Conservation (phyloP, 2,797 vertebrate genomes). For the Triplophysa yarkandensis region DNA sequence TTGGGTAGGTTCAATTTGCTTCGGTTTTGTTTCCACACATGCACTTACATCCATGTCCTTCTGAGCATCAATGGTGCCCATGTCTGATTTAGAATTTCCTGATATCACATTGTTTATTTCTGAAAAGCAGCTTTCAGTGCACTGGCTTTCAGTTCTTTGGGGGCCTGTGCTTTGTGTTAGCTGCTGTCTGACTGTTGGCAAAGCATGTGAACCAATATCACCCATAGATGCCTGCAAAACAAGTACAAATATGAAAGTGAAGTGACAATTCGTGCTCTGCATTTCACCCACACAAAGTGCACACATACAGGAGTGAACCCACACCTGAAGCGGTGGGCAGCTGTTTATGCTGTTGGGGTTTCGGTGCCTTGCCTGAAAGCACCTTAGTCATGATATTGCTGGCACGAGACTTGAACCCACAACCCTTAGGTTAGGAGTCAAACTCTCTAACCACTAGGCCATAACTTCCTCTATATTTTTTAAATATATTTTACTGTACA, state of each 20-base stretch:
- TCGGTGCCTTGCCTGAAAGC: too few relatives aligned
- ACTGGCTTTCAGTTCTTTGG: not conserved
- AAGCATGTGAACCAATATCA: conserved; percentile 15
- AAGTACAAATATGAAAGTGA: too few relatives aligned
- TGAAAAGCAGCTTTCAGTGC: not conserved
- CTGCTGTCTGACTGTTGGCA: not conserved
- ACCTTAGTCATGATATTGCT: too few relatives aligned
- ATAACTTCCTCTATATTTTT: too few relatives aligned
- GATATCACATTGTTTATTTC: not conserved
- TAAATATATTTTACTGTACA: not conserved
- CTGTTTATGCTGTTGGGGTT: too few relatives aligned
- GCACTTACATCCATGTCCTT: not conserved
- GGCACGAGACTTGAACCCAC: too few relatives aligned
- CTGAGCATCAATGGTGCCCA: not conserved
- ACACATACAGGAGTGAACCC: too few relatives aligned
- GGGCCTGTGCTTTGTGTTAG: not conserved
- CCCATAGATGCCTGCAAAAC: not conserved
- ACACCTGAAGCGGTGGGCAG: too few relatives aligned
- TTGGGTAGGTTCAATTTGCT: not conserved
- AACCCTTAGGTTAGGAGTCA: too few relatives aligned
- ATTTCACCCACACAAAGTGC: too few relatives aligned
- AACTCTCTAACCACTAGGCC: too few relatives aligned
- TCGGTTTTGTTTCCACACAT: not conserved
- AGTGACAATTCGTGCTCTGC: too few relatives aligned
- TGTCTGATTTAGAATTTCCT: not conserved